These are phyloP conservation scores for Psix sp. DNA, from an alignment of 1,140 invertebrate species.

Conservation along the genomic window DNA sequence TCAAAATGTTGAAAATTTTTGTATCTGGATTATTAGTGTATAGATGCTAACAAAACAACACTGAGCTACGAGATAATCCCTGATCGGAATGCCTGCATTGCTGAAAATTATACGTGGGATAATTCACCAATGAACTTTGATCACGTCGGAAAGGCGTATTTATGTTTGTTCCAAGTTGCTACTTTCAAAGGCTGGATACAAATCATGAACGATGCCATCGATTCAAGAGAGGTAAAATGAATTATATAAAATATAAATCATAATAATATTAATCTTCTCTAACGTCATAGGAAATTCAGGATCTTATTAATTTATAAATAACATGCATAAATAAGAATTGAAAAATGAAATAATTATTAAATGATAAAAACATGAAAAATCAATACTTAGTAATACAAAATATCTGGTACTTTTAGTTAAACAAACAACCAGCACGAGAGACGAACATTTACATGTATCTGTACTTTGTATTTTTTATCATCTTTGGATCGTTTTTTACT, in stretches of 20 bases:
- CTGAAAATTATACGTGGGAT: constrained; percentile 95
- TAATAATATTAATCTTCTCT: constrained; percentile 1
- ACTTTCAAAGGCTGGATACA: constrained; percentile 97
- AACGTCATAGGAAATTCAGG: not conserved
- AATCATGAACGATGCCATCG: constrained; percentile 98
- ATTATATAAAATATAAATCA: constrained; percentile 24
- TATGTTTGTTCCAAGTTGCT: constrained; percentile 98
- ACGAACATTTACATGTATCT: constrained; percentile 98
- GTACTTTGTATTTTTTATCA: constrained; percentile 97
- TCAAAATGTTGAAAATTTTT: not conserved
- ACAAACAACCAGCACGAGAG: constrained; percentile 94
- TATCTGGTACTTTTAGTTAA: constrained; percentile 85
- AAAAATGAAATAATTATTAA: not conserved
- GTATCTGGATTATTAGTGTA: constrained; percentile 81
- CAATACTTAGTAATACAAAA: too few species aligned
- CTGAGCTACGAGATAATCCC: constrained; percentile 91
- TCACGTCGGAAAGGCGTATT: constrained; percentile 97
- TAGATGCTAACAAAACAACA: constrained; percentile 88
- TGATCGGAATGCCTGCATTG: constrained; percentile 87
- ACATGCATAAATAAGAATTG: not conserved
- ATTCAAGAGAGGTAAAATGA: constrained; percentile 89
- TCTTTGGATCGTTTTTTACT: constrained; percentile 95
- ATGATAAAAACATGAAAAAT: too few species aligned
- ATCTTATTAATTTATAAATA: not conserved
- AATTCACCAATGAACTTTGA: constrained; percentile 99